Evolutionary conservation across 2,113 vertebrate genomes (phyloP).

Genomic region (Todiramphus saurophagus): DNA sequence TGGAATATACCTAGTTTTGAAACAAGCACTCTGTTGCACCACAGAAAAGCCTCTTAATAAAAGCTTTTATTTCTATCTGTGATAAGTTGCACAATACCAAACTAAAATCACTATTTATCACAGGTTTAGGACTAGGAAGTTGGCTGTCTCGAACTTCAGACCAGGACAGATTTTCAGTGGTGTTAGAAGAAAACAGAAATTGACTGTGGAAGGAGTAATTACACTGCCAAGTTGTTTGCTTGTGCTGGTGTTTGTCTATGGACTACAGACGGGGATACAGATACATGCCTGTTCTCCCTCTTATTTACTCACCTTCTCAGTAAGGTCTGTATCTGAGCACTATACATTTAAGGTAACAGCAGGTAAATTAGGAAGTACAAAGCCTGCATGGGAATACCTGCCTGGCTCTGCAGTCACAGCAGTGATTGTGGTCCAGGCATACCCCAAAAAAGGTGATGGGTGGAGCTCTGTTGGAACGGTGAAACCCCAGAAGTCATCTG

Average conservation of each 20-base stretch:
- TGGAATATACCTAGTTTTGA: background rate
- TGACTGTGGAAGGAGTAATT: background rate
- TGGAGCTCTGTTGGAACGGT: background rate
- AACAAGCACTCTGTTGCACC: background rate
- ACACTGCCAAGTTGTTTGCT: background rate
- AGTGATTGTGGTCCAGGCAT: background rate
- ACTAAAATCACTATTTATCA: background rate
- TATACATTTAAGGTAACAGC: background rate
- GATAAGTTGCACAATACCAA: accelerated
- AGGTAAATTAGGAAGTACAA: background rate
- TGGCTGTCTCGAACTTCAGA: background rate
- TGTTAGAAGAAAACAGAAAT: background rate
- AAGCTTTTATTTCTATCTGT: background rate
- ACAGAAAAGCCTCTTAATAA: background rate
- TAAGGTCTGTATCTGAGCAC: background rate
- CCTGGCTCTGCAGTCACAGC: background rate
- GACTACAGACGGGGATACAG: background rate
- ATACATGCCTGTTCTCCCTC: background rate
- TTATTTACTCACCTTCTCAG: background rate
- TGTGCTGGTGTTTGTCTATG: background rate
- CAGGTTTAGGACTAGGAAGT: background rate
- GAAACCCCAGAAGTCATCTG: background rate
- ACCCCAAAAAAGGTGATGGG: background rate
- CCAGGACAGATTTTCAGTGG: background rate
- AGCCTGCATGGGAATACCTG: background rate